A percentile compares a stretch with the other conserved stretches of the same genome.
These are phyloP conservation scores for Psammodynastes pulverulentus DNA, from an alignment of 2,113 vertebrate species.

Conservation along the genomic window DNA sequence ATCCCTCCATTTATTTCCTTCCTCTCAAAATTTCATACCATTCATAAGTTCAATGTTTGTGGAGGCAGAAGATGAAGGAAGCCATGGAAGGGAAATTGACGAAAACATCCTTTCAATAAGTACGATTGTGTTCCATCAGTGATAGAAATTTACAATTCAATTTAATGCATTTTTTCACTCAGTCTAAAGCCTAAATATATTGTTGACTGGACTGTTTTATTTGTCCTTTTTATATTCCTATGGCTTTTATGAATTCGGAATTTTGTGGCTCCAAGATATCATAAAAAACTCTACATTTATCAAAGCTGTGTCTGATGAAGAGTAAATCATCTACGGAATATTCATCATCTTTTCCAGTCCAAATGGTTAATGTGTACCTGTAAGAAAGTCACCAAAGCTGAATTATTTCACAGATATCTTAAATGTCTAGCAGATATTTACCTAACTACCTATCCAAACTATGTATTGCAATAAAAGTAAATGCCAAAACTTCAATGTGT, in stretches of 20 bases:
- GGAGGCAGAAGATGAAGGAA: background rate
- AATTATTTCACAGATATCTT: background rate
- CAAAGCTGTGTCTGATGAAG: slow-evolving; percentile 74
- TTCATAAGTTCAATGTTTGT: background rate
- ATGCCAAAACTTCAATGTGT: background rate
- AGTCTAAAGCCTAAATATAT: background rate
- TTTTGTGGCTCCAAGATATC: slow-evolving; percentile 82
- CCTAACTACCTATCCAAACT: background rate
- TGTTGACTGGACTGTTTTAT: background rate
- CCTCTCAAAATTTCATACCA: background rate
- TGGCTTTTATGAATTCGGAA: slow-evolving; percentile 70
- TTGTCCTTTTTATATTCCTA: slow-evolving; percentile 52
- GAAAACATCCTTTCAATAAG: background rate
- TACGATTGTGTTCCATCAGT: background rate
- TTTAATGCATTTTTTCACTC: background rate
- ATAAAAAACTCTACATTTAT: slow-evolving; percentile 81
- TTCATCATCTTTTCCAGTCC: slow-evolving; percentile 79
- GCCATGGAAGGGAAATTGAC: background rate
- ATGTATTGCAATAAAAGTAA: background rate
- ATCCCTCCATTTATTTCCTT: background rate
- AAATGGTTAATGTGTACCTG: slow-evolving; percentile 90
- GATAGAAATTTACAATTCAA: background rate
- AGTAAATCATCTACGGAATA: slow-evolving; percentile 79
- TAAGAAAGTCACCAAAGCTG: slow-evolving; percentile 29
- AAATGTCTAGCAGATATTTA: background rate